phyloP scores from a whole-genome alignment of 2,888 invertebrate species.

The Drosophila austrosaltans region DNA sequence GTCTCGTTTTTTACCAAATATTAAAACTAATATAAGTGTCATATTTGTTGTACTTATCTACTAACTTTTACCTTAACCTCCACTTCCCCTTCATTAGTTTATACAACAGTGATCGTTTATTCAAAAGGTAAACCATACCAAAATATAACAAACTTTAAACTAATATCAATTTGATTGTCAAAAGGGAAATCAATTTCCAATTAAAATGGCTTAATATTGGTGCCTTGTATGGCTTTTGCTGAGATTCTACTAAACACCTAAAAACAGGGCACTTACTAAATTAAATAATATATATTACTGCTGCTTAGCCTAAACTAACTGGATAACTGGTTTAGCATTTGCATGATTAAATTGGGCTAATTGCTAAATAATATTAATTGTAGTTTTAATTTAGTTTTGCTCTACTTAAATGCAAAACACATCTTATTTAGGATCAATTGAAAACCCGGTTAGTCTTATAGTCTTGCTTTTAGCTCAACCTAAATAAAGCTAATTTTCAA shows the following conservation, averaged over 20 bases:
- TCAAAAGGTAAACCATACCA: constrained; percentile 53
- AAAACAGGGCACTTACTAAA: not conserved
- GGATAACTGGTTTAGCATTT: not conserved
- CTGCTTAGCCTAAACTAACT: constrained; percentile 3
- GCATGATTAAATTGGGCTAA: not conserved
- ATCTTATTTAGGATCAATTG: too few species aligned
- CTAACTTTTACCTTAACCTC: not conserved
- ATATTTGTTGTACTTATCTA: constrained; percentile 35
- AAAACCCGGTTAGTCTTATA: too few species aligned
- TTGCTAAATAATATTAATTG: not conserved
- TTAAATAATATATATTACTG: not conserved
- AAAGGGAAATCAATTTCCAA: not conserved
- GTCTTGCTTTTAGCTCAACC: too few species aligned
- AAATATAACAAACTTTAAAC: not conserved
- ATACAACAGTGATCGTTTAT: constrained; percentile 45
- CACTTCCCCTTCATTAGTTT: constrained; percentile 49
- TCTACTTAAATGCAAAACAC: not conserved
- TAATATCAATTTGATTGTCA: not conserved
- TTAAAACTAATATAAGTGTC: not conserved
- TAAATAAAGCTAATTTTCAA: too few species aligned
- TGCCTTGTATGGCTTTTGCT: constrained; percentile 1
- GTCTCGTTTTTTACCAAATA: constrained; percentile 51
- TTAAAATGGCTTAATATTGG: not conserved
- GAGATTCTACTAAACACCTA: constrained; percentile 10
- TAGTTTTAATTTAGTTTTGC: not conserved